phyloP scores from a whole-genome alignment of 2,797 vertebrate species.

The Dryobates pubescens region DNA sequence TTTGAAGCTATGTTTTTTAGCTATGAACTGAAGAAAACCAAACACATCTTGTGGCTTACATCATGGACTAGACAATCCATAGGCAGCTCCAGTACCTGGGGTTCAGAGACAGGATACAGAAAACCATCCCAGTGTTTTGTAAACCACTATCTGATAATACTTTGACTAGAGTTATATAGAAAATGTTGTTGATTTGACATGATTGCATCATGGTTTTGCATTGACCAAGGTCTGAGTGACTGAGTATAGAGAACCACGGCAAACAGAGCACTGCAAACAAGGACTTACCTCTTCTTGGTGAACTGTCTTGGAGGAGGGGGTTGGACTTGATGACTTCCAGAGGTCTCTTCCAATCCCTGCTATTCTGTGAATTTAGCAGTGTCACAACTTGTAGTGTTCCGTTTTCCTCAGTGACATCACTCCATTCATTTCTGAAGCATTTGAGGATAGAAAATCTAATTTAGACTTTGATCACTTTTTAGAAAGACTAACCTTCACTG shows the following conservation, averaged over 20 bases:
- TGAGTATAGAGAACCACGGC: background rate
- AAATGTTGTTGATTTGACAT: background rate
- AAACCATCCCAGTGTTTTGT: background rate
- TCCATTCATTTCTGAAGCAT: background rate
- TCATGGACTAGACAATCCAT: background rate
- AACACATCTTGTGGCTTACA: background rate
- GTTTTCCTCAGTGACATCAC: background rate
- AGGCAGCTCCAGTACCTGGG: background rate
- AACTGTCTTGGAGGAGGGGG: too few species aligned
- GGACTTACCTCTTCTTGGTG: background rate
- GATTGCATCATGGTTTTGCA: background rate
- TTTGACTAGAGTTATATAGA: background rate
- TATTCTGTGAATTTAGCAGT: background rate
- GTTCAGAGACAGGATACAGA: background rate
- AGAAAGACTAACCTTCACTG: background rate
- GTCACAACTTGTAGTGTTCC: background rate
- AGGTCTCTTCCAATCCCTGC: too few species aligned
- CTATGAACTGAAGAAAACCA: background rate
- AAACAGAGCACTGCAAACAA: background rate
- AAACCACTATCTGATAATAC: background rate
- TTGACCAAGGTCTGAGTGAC: background rate
- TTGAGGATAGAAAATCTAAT: background rate
- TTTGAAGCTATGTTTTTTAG: background rate
- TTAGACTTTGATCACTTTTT: background rate
- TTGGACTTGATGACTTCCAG: too few species aligned